These are phyloP conservation scores for Drosophila borealis DNA, from an alignment of 2,888 invertebrate genomes.

Conservation along the genomic window DNA sequence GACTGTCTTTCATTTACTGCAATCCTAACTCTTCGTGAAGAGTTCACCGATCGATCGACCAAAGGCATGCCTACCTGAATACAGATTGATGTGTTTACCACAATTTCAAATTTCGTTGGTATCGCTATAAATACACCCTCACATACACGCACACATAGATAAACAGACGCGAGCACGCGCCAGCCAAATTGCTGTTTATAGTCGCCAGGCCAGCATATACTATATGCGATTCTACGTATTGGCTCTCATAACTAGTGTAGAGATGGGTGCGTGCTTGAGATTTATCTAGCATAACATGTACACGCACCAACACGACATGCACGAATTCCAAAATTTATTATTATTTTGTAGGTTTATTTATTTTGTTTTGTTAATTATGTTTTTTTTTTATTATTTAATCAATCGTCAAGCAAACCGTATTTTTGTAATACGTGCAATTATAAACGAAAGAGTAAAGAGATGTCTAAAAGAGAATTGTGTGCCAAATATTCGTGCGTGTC, in stretches of 20 bases:
- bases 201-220: constrained; percentile 11
- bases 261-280: neutral
- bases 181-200: constrained; percentile 21
- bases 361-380: no score
- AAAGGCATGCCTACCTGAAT: neutral
- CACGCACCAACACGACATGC: neutral
- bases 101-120: constrained; percentile 20
- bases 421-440: no score
- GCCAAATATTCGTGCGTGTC: neutral
- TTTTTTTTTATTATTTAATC: no score
- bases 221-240: constrained; percentile 23
- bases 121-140: constrained; percentile 29
- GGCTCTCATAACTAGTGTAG: neutral
- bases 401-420: no score
- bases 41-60: neutral
- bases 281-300: neutral
- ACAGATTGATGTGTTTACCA: constrained; percentile 56
- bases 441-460: no score
- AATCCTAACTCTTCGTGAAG: constrained; percentile 20
- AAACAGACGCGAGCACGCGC: constrained; percentile 36
- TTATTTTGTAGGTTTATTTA: no score
- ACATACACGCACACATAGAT: neutral
- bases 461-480: no score
- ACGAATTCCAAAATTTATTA: no score
- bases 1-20: constrained; percentile 20